Conservation (phyloP, 2,888 invertebrate genomes). For the Ophioninae sp. region DNA sequence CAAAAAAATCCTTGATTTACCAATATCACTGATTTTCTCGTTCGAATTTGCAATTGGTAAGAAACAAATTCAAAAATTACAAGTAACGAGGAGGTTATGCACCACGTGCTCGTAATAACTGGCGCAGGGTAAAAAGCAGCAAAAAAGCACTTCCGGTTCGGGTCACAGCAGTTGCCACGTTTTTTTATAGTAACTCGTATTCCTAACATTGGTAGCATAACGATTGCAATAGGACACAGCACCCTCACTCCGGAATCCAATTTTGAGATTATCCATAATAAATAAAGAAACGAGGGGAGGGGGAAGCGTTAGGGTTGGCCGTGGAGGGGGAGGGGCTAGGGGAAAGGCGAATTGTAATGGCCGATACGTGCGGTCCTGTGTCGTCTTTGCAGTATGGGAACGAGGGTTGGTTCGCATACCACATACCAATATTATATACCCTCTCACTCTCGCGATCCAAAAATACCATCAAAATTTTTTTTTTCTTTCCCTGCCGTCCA, state of each 20-base stretch:
- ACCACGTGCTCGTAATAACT: background rate
- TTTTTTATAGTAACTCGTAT: constrained; percentile 18
- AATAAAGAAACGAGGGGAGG: constrained; percentile 65
- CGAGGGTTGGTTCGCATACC: constrained; percentile 14
- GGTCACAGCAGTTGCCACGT: constrained; percentile 1
- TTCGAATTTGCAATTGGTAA: too few species aligned
- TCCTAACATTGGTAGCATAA: constrained; percentile 41
- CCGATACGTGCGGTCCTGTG: constrained; percentile 49
- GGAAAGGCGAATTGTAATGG: constrained; percentile 60
- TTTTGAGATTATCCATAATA: constrained; percentile 72
- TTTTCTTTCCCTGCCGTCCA: background rate
- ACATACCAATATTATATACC: constrained; percentile 27
- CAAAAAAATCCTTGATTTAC: too few species aligned
- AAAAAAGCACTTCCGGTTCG: constrained; percentile 9
- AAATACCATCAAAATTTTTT: constrained; percentile 42
- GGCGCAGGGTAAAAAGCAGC: background rate
- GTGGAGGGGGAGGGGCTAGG: too few species aligned
- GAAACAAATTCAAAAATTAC: constrained; percentile 3
- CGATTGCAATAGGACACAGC: constrained; percentile 43
- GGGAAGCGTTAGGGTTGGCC: too few species aligned
- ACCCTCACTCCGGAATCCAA: constrained; percentile 65
- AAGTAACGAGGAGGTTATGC: background rate
- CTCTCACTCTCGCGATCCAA: constrained; percentile 38
- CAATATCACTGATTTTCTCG: too few species aligned
- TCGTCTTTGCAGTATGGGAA: constrained; percentile 10